Percentiles rank a stretch among this genome's conserved stretches.
These are phyloP conservation scores for Platalea minor DNA, from an alignment of 2,797 vertebrate genomes.

Conservation along the genomic window DNA sequence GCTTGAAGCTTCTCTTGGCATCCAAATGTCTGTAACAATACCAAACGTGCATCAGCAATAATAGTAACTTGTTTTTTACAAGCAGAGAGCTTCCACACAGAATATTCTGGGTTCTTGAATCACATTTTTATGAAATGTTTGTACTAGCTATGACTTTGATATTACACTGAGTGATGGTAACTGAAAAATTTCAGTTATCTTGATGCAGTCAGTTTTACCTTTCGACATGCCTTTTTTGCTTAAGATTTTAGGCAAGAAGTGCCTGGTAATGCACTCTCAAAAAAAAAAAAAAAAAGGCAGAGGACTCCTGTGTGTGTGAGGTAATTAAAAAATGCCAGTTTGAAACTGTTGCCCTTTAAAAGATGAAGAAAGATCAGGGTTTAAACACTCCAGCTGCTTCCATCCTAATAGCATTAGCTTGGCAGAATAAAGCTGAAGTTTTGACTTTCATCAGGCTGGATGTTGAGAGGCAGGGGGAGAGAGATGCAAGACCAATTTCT, in stretches of 20 bases:
- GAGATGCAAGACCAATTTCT: not conserved
- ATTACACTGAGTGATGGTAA: not conserved
- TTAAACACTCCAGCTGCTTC: not conserved
- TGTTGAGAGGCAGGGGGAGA: not conserved
- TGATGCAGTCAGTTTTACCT: not conserved
- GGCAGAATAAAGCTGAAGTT: not conserved
- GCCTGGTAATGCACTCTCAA: not conserved
- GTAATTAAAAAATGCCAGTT: not conserved
- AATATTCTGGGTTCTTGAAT: not conserved
- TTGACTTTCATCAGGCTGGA: not conserved
- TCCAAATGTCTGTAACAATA: not conserved
- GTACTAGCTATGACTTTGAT: not conserved
- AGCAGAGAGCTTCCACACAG: not conserved
- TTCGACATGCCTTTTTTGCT: not conserved
- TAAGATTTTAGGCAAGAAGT: not conserved
- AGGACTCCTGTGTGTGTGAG: not conserved
- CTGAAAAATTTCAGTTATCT: not conserved
- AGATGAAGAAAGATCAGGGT: not conserved
- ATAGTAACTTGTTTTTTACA: not conserved
- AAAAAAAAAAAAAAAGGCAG: not conserved
- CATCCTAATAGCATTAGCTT: not conserved
- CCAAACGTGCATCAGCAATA: not conserved
- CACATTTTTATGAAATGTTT: not conserved
- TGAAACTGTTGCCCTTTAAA: not conserved
- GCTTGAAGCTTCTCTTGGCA: not conserved